These are phyloP conservation scores for Mongoloraphidia duomilia DNA, from an alignment of 2,888 invertebrate genomes.

Conservation along the genomic window DNA sequence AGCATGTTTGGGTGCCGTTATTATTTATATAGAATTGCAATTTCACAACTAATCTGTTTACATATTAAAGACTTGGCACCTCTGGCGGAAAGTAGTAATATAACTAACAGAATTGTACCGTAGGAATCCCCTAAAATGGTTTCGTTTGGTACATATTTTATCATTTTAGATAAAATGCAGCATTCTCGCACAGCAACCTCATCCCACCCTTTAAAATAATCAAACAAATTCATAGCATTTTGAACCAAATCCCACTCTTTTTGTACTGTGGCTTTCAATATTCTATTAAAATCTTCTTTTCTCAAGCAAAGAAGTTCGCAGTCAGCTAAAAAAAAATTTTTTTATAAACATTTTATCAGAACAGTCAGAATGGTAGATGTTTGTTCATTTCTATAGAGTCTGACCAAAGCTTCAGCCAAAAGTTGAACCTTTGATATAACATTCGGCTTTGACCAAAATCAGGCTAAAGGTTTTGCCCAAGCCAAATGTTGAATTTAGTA, in stretches of 20 bases:
- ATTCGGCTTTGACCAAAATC: too few relatives aligned
- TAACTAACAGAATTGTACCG: constrained; percentile 32
- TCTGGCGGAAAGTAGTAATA: constrained; percentile 39
- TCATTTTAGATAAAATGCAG: constrained; percentile 48
- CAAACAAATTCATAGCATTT: constrained; percentile 42
- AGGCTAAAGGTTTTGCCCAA: too few relatives aligned
- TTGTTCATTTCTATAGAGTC: too few relatives aligned
- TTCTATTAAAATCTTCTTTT: constrained; percentile 44
- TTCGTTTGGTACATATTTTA: constrained; percentile 37
- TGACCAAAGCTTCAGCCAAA: too few relatives aligned
- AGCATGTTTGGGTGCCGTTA: too few relatives aligned
- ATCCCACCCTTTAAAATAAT: constrained; percentile 47
- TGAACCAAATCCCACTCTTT: constrained; percentile 47
- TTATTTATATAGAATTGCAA: constrained; percentile 17
- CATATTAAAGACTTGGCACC: constrained; percentile 37
- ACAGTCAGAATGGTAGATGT: too few relatives aligned
- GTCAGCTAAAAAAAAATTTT: constrained; percentile 25
- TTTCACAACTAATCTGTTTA: constrained; percentile 14
- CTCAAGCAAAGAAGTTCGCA: constrained; percentile 49
- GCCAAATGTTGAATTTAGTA: too few relatives aligned
- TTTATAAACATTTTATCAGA: background rate
- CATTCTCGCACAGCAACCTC: constrained; percentile 45
- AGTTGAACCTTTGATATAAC: too few relatives aligned
- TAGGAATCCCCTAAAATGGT: constrained; percentile 38
- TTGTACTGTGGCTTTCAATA: constrained; percentile 41